These are phyloP conservation scores for Rhynchophorus ferrugineus DNA, from an alignment of 1,140 invertebrate species.

Conservation along the genomic window DNA sequence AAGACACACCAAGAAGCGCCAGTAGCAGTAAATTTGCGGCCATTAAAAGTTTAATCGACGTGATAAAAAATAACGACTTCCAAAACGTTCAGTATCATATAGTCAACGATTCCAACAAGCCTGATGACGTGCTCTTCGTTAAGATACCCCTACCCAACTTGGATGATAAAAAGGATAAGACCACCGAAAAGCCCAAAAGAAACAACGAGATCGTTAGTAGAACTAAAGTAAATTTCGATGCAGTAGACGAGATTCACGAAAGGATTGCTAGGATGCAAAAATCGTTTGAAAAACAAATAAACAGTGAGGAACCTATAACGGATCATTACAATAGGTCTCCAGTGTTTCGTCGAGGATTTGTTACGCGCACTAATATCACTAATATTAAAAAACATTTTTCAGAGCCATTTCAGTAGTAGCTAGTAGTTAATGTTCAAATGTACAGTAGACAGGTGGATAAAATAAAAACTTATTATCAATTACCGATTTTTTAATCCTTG, in stretches of 20 bases:
- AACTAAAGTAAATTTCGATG: conserved; percentile 17
- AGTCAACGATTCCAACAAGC: conserved; percentile 31
- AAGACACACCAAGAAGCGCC: conserved; percentile 17
- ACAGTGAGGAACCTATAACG: conserved; percentile 3
- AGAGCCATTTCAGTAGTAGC: neutral
- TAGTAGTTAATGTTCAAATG: no score
- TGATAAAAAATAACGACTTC: conserved; percentile 35
- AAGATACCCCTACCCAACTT: conserved; percentile 35
- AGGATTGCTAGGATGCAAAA: conserved; percentile 9
- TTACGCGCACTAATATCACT: conserved; percentile 29
- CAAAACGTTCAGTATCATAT: conserved; percentile 36
- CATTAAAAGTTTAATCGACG: conserved; percentile 36
- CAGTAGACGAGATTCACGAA: conserved; percentile 12
- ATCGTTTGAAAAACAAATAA: neutral
- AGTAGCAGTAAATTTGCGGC: conserved; percentile 25
- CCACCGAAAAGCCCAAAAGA: conserved; percentile 16
- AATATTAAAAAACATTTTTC: neutral
- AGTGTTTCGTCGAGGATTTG: conserved; percentile 27
- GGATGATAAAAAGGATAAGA: conserved; percentile 17
- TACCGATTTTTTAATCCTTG: no score
- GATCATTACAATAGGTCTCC: conserved; percentile 13
- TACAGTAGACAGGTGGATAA: no score
- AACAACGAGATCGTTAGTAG: conserved; percentile 7
- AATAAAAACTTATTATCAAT: no score
- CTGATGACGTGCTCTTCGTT: conserved; percentile 34